Percentiles rank a stretch among this genome's conserved stretches.
These are phyloP conservation scores for Pampus argenteus DNA, from an alignment of 2,797 vertebrate species.

Conservation along the genomic window DNA sequence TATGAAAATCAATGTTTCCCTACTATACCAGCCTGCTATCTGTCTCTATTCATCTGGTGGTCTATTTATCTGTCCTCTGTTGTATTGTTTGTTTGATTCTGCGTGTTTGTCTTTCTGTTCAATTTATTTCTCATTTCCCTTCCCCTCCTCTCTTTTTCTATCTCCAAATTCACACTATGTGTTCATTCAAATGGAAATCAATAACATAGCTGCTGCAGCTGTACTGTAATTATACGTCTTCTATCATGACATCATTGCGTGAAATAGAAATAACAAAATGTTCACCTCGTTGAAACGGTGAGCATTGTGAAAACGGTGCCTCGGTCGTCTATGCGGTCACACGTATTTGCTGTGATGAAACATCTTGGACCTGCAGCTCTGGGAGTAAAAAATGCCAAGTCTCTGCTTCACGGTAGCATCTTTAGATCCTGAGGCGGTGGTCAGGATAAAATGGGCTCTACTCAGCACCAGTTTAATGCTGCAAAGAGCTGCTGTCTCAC, in stretches of 20 bases:
- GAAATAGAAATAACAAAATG: slow-evolving; percentile 31
- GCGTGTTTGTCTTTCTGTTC: slow-evolving; percentile 20
- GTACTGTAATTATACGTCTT: slow-evolving; percentile 18
- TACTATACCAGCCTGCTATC: slow-evolving; percentile 9
- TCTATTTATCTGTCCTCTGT: slow-evolving; percentile 55
- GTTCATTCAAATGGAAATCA: slow-evolving; percentile 31
- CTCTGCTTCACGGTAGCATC: slow-evolving; percentile 52
- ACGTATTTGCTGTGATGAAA: slow-evolving; percentile 49
- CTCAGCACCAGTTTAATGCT: slow-evolving; percentile 75
- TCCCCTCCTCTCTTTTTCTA: neutral
- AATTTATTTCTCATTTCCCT: slow-evolving; percentile 39
- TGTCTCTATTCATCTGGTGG: slow-evolving; percentile 54
- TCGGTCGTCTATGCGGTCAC: slow-evolving; percentile 2
- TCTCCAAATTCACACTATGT: slow-evolving; percentile 8
- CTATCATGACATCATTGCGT: slow-evolving; percentile 15
- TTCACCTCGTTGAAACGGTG: slow-evolving; percentile 19
- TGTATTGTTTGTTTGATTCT: slow-evolving; percentile 38
- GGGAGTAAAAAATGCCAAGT: slow-evolving; percentile 56
- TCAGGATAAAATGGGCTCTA: slow-evolving; percentile 69
- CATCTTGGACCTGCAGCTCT: slow-evolving; percentile 34
- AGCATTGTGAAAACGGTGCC: slow-evolving; percentile 20
- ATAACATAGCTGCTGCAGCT: neutral
- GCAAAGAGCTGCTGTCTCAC: slow-evolving; percentile 71
- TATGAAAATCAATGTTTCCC: slow-evolving; percentile 31
- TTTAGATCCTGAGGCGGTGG: slow-evolving; percentile 51